Conservation (phyloP, 2,888 invertebrate genomes). For the Lordiphosa fenestrarum region DNA sequence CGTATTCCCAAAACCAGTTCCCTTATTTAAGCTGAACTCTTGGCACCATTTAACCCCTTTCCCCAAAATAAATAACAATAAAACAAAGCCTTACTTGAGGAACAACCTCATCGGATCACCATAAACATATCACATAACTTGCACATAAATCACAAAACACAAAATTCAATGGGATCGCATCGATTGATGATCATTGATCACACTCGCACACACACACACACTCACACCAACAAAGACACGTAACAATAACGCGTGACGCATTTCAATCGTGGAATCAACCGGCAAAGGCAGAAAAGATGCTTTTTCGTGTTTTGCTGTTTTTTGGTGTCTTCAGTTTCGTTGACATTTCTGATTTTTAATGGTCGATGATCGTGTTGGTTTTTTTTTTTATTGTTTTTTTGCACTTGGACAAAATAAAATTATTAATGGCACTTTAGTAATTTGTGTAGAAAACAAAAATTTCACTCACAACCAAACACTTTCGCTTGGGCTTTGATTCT, state of each 20-base stretch:
- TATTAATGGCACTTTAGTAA: conserved; percentile 14
- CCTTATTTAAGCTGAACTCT: too few relatives aligned
- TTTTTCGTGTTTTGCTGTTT: conserved; percentile 17
- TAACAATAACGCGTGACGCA: conserved; percentile 61
- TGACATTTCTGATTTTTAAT: conserved; percentile 14
- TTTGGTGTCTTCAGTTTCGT: conserved; percentile 45
- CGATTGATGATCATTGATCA: conserved; percentile 19
- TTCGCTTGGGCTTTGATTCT: conserved; percentile 27
- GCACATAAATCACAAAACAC: conserved; percentile 26
- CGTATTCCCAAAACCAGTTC: too few relatives aligned
- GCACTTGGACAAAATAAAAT: conserved; percentile 10
- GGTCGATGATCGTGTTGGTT: conserved; percentile 7
- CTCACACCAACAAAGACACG: conserved; percentile 41
- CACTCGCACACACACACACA: background rate
- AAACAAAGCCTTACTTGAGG: conserved; percentile 15
- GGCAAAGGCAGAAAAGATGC: conserved; percentile 2
- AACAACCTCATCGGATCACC: conserved; percentile 13
- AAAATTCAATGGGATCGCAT: conserved; percentile 47
- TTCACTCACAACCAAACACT: conserved; percentile 16
- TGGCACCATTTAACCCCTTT: too few relatives aligned
- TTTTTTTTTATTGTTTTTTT: background rate
- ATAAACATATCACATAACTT: conserved; percentile 28
- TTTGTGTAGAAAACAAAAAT: conserved; percentile 12
- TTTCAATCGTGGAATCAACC: conserved; percentile 41
- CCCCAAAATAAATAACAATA: conserved; percentile 1